These are phyloP conservation scores for Nemoura dubitans DNA, from an alignment of 2,888 invertebrate species.

Conservation along the genomic window DNA sequence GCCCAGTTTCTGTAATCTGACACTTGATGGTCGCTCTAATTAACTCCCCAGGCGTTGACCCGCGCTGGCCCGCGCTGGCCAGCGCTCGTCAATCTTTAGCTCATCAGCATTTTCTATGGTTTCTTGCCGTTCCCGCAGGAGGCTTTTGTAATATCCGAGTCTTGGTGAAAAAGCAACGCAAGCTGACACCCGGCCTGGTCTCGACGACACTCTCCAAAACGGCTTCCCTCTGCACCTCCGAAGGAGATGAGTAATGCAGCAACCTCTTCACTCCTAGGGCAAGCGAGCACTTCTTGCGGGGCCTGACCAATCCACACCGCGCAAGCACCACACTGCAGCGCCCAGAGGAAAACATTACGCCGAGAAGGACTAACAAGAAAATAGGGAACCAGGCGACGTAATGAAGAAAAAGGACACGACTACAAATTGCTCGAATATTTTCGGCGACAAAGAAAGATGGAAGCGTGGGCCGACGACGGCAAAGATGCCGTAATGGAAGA, in stretches of 20 bases:
- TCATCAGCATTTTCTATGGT: conserved; percentile 30
- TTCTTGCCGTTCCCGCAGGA: neutral
- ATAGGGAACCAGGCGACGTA: neutral
- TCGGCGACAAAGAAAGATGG: conserved; percentile 4
- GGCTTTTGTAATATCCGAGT: conserved; percentile 16
- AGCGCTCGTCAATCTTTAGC: neutral
- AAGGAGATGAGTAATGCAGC: conserved; percentile 28
- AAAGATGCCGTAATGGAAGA: conserved; percentile 8
- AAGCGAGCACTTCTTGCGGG: too few relatives aligned
- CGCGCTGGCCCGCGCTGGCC: neutral
- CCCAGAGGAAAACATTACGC: neutral
- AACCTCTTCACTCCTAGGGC: neutral
- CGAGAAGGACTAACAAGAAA: neutral
- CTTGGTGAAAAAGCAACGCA: conserved; percentile 1
- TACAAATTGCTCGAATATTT: neutral
- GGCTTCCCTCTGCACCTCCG: conserved; percentile 18
- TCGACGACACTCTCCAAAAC: neutral
- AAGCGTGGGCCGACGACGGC: neutral
- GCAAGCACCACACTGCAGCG: neutral
- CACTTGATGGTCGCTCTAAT: neutral
- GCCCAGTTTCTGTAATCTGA: neutral
- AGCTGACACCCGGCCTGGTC: neutral
- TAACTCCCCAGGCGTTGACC: neutral
- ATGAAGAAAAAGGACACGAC: conserved; percentile 7
- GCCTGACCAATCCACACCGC: too few relatives aligned